Base-by-base conservation (phyloP, 2,113 vertebrate genomes). In the Ictalurus furcatus region DNA sequence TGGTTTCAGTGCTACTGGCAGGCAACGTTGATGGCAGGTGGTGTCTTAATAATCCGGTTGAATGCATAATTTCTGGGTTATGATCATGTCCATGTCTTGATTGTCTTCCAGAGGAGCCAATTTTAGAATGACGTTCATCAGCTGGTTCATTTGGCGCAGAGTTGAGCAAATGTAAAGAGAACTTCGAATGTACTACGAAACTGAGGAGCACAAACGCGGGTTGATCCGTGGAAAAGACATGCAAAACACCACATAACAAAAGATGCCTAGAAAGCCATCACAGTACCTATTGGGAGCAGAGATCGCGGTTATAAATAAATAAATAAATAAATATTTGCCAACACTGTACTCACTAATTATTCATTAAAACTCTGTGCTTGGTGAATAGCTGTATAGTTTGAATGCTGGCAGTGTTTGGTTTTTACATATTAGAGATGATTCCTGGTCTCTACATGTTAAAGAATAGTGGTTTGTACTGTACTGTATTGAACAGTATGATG, bases 301-400 rank as follows among this genome's bases (percentile, higher is more conserved):
- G 85, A 90, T 90, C 56, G 71, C 76, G 69, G 85, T 87, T 89
- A 88, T 82, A 63, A 59, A 48, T 48, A 48, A 48, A 48, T 48
- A 48, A 48, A 48, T 48, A 48, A 34, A 85, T 86, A 81, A 86
- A 90, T 73, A 59, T 34, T 85, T 91, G 90, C 85, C 71, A 88
- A 90, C 87, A 86, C 23, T 87, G 88, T 87, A 65, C 90, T 88
- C 34, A 17, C 84, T 88, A 89, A 90, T 87, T 91, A 91, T 89
- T 90, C 90, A 92, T 91, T 91, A 88, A 84, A 88, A 56, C 65
- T 56, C 87, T 85, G 81, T 88, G 85, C 81, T 85, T 90, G 85
- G 52, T 85, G 74, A 76, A 67, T 65, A 87, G 91, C 44, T 48
- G 44, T 48, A 0, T 48, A 74, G 34, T 19, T 74, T 3, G 6